Evolutionary conservation across 2,797 vertebrate species (phyloP).

Genomic region (Muraenolepis orangiensis): DNA sequence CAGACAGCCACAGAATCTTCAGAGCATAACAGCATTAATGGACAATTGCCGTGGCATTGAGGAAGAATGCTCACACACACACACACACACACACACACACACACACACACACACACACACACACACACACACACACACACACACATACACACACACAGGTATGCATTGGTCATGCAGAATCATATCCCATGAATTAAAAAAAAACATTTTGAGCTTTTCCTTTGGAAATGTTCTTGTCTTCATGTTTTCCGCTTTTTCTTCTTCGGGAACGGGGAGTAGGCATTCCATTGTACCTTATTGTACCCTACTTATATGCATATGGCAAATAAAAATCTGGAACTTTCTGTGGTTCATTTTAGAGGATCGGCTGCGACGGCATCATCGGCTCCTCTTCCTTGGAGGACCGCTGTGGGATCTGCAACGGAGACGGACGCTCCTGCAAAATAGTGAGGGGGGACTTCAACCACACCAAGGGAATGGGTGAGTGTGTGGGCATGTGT

Average conservation of each 20-base stretch:
- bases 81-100: too few species aligned
- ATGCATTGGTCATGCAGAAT: background rate
- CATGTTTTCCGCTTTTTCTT: background rate
- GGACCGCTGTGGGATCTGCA: constrained; percentile 91
- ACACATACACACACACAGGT: too few species aligned
- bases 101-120: too few species aligned
- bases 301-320: too few species aligned
- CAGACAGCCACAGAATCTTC: background rate
- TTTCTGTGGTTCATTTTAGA: constrained; percentile 72
- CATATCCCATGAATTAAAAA: background rate
- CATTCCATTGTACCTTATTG: too few species aligned
- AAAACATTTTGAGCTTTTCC: background rate
- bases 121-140: too few species aligned
- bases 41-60: too few species aligned
- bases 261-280: too few species aligned
- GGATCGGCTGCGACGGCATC: constrained; percentile 92
- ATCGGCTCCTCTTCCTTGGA: constrained; percentile 90
- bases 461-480: constrained; percentile 91
- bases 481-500: constrained; percentile 70
- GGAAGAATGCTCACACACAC: too few species aligned
- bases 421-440: constrained; percentile 89
- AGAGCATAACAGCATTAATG: too few species aligned
- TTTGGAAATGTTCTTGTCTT: background rate
- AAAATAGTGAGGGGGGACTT: constrained; percentile 94
- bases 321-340: too few species aligned